Conservation (phyloP, 2,888 invertebrate genomes). For the Drosophila prostipennis region DNA sequence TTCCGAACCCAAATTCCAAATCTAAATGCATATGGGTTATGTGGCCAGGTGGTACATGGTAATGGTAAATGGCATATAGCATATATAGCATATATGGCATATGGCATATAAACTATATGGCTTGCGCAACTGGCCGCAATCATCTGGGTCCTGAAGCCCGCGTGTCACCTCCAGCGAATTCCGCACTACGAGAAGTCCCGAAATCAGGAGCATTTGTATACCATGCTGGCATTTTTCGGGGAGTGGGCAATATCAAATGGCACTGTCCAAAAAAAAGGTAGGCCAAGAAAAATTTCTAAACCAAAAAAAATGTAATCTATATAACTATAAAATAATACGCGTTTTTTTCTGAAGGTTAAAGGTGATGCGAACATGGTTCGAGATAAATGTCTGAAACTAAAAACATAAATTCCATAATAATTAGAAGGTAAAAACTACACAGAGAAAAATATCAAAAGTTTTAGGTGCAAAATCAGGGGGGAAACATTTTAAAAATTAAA, state of each 20-base stretch:
- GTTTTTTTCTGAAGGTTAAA: no score
- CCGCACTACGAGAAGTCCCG: conserved; percentile 2
- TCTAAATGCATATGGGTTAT: background rate
- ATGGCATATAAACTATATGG: conserved; percentile 19
- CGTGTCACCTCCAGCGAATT: conserved; percentile 9
- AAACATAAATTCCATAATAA: no score
- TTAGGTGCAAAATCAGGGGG: no score
- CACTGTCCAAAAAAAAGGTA: background rate
- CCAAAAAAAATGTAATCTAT: no score
- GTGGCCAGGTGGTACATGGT: conserved; percentile 4
- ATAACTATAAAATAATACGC: no score
- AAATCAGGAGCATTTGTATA: conserved; percentile 47
- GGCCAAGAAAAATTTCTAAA: no score
- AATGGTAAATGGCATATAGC: conserved; percentile 5
- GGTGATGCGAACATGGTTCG: no score
- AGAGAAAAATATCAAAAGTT: no score
- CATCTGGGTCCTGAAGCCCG: conserved; percentile 10
- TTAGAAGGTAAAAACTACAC: no score
- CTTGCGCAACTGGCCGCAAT: conserved; percentile 25
- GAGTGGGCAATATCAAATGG: background rate
- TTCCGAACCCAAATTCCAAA: background rate
- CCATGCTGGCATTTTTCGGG: conserved; percentile 41
- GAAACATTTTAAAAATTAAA: no score
- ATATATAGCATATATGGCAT: conserved; percentile 10
- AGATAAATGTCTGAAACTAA: no score